These are phyloP conservation scores for Lomographa bimaculata DNA, from an alignment of 2,888 invertebrate genomes.

Conservation along the genomic window DNA sequence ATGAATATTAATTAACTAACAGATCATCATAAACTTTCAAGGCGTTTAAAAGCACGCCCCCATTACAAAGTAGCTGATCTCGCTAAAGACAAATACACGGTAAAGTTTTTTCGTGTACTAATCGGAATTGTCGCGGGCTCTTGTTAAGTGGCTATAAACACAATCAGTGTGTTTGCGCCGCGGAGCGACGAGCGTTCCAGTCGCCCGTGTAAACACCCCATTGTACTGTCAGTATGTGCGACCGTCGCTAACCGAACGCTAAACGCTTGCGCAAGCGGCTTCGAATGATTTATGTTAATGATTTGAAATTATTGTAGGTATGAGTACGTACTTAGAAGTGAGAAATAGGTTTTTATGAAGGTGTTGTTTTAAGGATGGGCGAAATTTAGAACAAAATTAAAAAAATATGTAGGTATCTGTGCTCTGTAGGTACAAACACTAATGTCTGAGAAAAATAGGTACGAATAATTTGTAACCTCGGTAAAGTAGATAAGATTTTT, in stretches of 20 bases:
- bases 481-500: too few species aligned
- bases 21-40: conserved; percentile 18
- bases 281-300: conserved; percentile 37
- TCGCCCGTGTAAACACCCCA: conserved; percentile 63
- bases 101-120: conserved; percentile 74
- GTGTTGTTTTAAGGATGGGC: too few species aligned
- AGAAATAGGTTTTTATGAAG: too few species aligned
- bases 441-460: too few species aligned
- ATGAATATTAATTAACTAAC: conserved; percentile 15
- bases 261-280: conserved; percentile 67
- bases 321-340: too few species aligned
- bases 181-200: conserved; percentile 63
- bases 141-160: conserved; percentile 83
- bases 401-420: too few species aligned
- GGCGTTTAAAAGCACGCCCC: conserved; percentile 29
- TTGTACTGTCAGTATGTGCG: conserved; percentile 54
- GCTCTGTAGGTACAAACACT: too few species aligned
- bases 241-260: conserved; percentile 69
- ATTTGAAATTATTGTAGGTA: conserved; percentile 22
- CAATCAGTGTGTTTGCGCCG: conserved; percentile 73
- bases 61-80: conserved; percentile 72
- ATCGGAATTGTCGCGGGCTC: conserved; percentile 76
- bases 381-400: too few species aligned
- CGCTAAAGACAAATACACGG: conserved; percentile 66
- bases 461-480: too few species aligned